Conservation (phyloP, 2,888 invertebrate species). For the Meloe dianella region DNA sequence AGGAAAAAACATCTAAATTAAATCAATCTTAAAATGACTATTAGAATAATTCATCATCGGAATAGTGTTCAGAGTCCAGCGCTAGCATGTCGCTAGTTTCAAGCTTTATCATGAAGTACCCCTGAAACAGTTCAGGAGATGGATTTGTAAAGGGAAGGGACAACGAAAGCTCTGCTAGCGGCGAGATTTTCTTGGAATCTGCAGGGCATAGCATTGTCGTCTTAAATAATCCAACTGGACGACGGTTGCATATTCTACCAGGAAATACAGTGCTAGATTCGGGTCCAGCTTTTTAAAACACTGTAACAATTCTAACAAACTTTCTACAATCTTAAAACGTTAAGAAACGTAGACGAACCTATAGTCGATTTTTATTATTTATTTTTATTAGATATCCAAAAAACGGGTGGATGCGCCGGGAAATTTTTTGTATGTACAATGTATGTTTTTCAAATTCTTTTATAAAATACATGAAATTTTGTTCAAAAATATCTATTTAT, state of each 20-base stretch:
- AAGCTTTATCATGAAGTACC: constrained; percentile 36
- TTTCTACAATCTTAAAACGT: constrained; percentile 14
- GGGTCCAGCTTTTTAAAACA: constrained; percentile 25
- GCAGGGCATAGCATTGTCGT: constrained; percentile 49
- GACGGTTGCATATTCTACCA: constrained; percentile 34
- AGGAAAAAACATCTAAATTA: not conserved
- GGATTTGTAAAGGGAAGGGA: constrained; percentile 19
- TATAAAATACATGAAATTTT: not conserved
- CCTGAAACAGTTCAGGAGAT: constrained; percentile 39
- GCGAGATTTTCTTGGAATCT: constrained; percentile 52
- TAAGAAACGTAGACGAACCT: not conserved
- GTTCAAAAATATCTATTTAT: not conserved
- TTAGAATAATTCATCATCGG: constrained; percentile 27
- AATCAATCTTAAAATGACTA: not conserved
- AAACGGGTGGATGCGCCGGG: not conserved
- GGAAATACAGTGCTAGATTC: constrained; percentile 27
- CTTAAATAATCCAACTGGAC: constrained; percentile 52
- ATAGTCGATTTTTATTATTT: not conserved
- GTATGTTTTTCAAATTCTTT: no score
- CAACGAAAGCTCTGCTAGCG: constrained; percentile 48
- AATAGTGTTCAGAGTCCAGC: constrained; percentile 18
- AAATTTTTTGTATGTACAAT: not conserved
- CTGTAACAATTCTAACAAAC: constrained; percentile 25
- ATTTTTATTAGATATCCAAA: not conserved
- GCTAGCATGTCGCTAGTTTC: constrained; percentile 28